Base-by-base conservation (phyloP, 2,113 vertebrate species). In the Gobiocypris rarus region DNA sequence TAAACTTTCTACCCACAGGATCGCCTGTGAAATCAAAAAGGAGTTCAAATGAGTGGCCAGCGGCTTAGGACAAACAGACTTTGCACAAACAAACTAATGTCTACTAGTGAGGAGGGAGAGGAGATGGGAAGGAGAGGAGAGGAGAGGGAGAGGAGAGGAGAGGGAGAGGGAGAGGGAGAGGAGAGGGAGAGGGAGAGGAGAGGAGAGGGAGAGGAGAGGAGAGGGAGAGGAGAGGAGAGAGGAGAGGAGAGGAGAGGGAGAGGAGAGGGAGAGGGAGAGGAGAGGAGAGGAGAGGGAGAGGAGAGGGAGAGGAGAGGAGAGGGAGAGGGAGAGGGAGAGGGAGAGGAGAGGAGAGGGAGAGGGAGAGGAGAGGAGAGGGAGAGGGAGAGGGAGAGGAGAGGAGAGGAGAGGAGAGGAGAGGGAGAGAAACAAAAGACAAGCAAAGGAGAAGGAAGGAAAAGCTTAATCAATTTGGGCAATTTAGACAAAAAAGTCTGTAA, bases 11-110 rank as follows among this genome's bases (percentile, higher is more conserved):
- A 67, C 84, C 86, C 14, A 78, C 85, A 87, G 84, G 86, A 91
- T 87, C 75, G 81, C 58, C 88, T 89, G 90, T 88, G 87, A 92
- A 91, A 91, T 91, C 58, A 89, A 75, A n/a, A 54, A 84, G n/a
- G n/a, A 83, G 24, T 80, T 73, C 63, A 61, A 86, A 87, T 22
- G 13, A 85, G 59, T 86, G 82, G 65, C 48, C 83, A 78, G 84
- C 83, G 2, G 75, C 14, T 69, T 69, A 50, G 26, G 61, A 59
- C n/a, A n/a, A n/a, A n/a, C n/a, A n/a, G n/a, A n/a, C n/a, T 69
- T 81, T 89, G 88, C 74, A 79, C 87, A 86, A 77, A 88, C 61
- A 87, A 43, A 34, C 22, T 54, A 26, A 41, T 61, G 17, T 81
- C 8, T 82, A 83, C 11, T n/a, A 26, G 17, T n/a, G n/a, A n/a